Base-by-base conservation (phyloP, 2,797 vertebrate species). In the Tauraco hartlaubi region DNA sequence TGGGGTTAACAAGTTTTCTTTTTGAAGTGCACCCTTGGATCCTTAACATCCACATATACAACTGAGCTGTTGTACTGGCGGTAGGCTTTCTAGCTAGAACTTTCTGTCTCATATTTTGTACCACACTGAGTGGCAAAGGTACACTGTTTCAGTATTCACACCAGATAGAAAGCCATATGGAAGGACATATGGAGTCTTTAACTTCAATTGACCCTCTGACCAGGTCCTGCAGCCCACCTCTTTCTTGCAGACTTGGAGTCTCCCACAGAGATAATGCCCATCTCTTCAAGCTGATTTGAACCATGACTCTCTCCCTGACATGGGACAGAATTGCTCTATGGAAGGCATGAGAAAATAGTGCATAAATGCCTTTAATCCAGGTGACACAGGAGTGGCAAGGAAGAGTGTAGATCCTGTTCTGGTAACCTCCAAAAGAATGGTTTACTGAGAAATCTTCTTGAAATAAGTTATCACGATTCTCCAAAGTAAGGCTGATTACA, bases 21-120 rank as follows among this genome's bases (percentile, higher is more conserved):
- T 88, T 55, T 81, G 62, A 82, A 77, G 9, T 14, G 12, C 69
- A 28, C 79, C 41, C 23, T 37, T 39, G 49, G 35, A 85, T 62
- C 41, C 43, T 76, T 44, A 58, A 54, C 0, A 0, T 41, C n/a
- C 4, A 12, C 9, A 35, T 87, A 31, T 52, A 61, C 1, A 11
- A 11, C 16, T 74, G 31, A 51, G 49, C 35, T 80, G 22, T 12
- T 37, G 29, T 68, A 22, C n/a, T 56, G 17, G 17, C 5, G 1
- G 69, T 39, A 73, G 35, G 9, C 16, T 86, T 77, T 41, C 39
- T 41, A 14, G 39, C 39, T 59, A 91, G 35, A 73, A 56, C 79
- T 79, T 85, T 86, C 9, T 12, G 22, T 37, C 63, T 67, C 9
- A 0, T 64, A 29, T 67, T 74, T 59, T 39, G 17, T 39, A 39